Percentiles rank a stretch among this genome's conserved stretches.
Evolutionary conservation across 1,140 invertebrate genomes (phyloP).

Genomic region (Danaus melanippus): DNA sequence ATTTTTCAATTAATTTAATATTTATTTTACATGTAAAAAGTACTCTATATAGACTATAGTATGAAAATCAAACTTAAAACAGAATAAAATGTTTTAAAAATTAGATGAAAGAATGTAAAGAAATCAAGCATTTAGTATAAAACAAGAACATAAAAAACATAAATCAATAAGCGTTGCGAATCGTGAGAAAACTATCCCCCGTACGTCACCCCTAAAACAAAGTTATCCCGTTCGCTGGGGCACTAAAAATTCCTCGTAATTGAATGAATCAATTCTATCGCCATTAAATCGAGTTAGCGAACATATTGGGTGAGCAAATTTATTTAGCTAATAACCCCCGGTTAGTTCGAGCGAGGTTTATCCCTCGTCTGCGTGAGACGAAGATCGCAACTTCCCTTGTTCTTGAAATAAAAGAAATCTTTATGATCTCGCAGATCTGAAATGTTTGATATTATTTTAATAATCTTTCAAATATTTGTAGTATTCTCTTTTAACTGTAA

Average conservation of each 20-base stretch:
- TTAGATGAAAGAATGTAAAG: neutral
- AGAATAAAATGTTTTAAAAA: too few relatives aligned
- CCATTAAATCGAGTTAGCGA: slow-evolving; percentile 71
- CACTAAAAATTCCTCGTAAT: slow-evolving; percentile 72
- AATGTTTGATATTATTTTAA: too few relatives aligned
- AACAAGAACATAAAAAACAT: slow-evolving; percentile 18
- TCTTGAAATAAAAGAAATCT: too few relatives aligned
- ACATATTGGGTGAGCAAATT: slow-evolving; percentile 71
- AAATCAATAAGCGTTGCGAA: slow-evolving; percentile 44
- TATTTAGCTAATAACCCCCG: slow-evolving; percentile 69
- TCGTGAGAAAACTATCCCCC: slow-evolving; percentile 53
- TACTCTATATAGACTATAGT: too few relatives aligned
- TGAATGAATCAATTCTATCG: slow-evolving; percentile 72
- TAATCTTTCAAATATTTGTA: too few relatives aligned
- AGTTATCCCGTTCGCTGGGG: slow-evolving; percentile 53
- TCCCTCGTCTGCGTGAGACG: slow-evolving; percentile 39
- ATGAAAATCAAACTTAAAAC: too few relatives aligned
- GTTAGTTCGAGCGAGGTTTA: slow-evolving; percentile 40
- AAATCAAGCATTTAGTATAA: neutral
- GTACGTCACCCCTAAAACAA: slow-evolving; percentile 42
- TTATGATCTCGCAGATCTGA: too few relatives aligned
- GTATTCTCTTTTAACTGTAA: too few relatives aligned
- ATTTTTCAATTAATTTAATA: too few relatives aligned
- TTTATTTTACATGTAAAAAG: too few relatives aligned
- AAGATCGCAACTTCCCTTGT: slow-evolving; percentile 12